Conservation (phyloP, 2,888 invertebrate genomes). For the Alentia gelatinosa region DNA sequence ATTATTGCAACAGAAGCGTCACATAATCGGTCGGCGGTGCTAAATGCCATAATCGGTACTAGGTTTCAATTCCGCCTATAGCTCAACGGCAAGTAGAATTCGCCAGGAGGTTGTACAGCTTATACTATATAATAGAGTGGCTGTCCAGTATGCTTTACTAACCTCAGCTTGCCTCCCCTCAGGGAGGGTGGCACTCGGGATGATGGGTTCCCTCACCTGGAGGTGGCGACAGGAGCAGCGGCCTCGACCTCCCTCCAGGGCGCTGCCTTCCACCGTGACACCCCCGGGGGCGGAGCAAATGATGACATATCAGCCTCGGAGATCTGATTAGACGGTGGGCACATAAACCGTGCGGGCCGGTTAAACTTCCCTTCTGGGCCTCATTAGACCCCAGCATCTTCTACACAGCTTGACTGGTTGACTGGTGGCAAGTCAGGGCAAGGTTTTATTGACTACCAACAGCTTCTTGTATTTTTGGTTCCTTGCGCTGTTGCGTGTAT, state of each 20-base stretch:
- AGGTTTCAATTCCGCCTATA: neutral
- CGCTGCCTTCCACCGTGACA: neutral
- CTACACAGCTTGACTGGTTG: no score
- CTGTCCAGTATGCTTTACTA: neutral
- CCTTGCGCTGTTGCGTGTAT: no score
- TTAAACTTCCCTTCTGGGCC: slow-evolving; percentile 30
- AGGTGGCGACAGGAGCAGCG: slow-evolving; percentile 30
- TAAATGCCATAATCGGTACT: no score
- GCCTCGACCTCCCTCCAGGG: neutral
- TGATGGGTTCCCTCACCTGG: neutral
- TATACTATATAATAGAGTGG: no score
- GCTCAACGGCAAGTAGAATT: no score
- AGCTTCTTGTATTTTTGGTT: no score
- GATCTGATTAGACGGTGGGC: slow-evolving; percentile 8
- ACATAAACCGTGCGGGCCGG: slow-evolving; percentile 14
- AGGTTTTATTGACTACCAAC: no score
- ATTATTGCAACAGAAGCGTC: no score
- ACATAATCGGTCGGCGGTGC: no score
- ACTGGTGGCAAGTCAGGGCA: no score
- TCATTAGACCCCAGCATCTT: slow-evolving; percentile 7
- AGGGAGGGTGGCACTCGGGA: neutral
- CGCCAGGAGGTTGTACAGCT: no score
- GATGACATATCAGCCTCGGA: slow-evolving; percentile 44
- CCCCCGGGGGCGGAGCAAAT: slow-evolving; percentile 5
- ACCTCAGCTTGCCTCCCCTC: neutral